Evolutionary conservation across 2,888 invertebrate genomes (phyloP).

Genomic region (Sympetrum striolatum): DNA sequence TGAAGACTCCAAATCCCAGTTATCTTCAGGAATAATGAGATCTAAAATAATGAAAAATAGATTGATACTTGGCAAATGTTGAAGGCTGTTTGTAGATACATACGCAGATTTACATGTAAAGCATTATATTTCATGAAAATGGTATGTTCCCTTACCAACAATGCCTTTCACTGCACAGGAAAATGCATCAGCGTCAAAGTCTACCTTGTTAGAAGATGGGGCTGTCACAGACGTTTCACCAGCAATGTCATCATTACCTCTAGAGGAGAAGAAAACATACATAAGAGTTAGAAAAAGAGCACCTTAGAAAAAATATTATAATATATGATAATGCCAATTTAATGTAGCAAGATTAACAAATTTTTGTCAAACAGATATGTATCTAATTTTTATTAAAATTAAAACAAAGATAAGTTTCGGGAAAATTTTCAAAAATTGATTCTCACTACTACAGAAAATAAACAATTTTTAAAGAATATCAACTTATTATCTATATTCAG

Average conservation of each 20-base stretch:
- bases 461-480: no score
- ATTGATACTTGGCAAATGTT: not conserved
- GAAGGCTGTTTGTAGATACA: not conserved
- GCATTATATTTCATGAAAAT: not conserved
- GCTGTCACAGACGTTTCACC: not conserved
- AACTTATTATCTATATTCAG: no score
- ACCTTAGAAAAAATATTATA: not conserved
- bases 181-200: slow-evolving; percentile 82
- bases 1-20: slow-evolving; percentile 69
- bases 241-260: not conserved
- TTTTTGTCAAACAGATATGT: no score
- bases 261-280: not conserved
- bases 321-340: no score
- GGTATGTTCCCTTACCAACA: slow-evolving; percentile 62
- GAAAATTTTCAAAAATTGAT: no score
- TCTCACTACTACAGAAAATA: no score
- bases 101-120: not conserved
- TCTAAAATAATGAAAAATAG: slow-evolving; percentile 60
- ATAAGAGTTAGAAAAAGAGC: not conserved
- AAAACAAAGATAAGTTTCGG: no score
- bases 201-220: slow-evolving; percentile 59
- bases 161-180: slow-evolving; percentile 83
- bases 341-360: no score
- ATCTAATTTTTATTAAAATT: no score
- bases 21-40: slow-evolving; percentile 77